Evolutionary conservation across 2,888 invertebrate species (phyloP).

Genomic region (Eupeodes luniger): DNA sequence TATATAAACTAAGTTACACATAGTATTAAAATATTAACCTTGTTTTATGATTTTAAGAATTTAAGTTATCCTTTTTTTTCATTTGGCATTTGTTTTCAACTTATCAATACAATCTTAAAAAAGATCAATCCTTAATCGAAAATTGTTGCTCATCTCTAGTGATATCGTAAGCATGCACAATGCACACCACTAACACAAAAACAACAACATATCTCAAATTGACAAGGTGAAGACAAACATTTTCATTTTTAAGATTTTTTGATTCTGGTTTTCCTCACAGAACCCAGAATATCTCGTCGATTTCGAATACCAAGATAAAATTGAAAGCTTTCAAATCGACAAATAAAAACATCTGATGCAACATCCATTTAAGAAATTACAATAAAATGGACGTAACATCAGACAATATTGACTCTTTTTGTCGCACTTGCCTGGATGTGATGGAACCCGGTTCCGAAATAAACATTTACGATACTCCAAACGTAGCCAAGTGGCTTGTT

Average conservation of each 20-base stretch:
- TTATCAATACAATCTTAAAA: no score
- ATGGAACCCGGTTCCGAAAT: constrained; percentile 55
- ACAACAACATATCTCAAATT: neutral
- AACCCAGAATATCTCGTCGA: neutral
- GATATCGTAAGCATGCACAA: neutral
- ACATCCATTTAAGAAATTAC: neutral
- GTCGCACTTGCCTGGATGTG: constrained; percentile 76
- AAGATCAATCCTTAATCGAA: no score
- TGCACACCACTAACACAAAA: neutral
- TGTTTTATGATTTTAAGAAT: no score
- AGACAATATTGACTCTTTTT: constrained; percentile 65
- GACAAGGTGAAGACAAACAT: neutral
- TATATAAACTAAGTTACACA: no score
- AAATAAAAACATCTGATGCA: neutral
- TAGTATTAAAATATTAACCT: no score
- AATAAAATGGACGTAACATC: constrained; percentile 46
- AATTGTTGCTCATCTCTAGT: neutral
- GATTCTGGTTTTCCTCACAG: neutral
- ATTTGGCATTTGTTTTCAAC: no score
- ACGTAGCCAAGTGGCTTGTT: constrained; percentile 72
- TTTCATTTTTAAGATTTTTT: neutral
- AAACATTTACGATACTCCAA: constrained; percentile 64
- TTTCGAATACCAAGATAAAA: no score
- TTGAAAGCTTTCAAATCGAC: neutral
- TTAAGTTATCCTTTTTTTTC: no score